These are phyloP conservation scores for Hoplostethus mediterraneus DNA, from an alignment of 2,797 vertebrate species.

Conservation along the genomic window DNA sequence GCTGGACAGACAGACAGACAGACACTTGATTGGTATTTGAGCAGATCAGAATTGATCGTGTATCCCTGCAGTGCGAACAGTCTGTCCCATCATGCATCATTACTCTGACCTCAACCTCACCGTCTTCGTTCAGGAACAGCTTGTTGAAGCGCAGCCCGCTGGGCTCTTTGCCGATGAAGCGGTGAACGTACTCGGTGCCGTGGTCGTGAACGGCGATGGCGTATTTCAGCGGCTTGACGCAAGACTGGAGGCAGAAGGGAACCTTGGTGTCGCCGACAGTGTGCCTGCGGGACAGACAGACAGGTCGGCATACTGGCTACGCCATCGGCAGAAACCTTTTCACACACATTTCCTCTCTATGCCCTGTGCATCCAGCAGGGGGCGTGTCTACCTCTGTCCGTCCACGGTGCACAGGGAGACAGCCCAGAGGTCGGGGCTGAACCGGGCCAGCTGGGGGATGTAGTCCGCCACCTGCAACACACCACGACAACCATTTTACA, in stretches of 20 bases:
- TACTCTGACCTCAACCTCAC: conserved; percentile 79
- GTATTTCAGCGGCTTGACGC: conserved; percentile 98
- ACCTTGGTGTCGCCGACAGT: conserved; percentile 98
- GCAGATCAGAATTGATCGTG: too few relatives aligned
- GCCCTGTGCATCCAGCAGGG: too few relatives aligned
- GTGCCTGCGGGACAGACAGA: conserved; percentile 84
- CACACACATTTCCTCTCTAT: too few relatives aligned
- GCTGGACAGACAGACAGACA: too few relatives aligned
- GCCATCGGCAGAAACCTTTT: too few relatives aligned
- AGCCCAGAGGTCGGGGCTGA: conserved; percentile 97
- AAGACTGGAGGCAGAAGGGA: conserved; percentile 98
- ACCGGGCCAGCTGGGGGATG: conserved; percentile 97
- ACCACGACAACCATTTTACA: conserved; percentile 2
- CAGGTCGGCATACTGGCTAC: not conserved
- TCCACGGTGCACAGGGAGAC: conserved; percentile 97
- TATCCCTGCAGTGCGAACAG: too few relatives aligned
- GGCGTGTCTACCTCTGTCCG: conserved; percentile 90
- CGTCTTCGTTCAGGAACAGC: conserved; percentile 97
- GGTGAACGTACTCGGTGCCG: conserved; percentile 97
- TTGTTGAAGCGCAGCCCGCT: conserved; percentile 98
- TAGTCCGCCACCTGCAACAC: conserved; percentile 94
- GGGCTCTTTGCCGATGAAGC: conserved; percentile 98
- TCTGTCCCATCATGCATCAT: too few relatives aligned
- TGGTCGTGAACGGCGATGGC: conserved; percentile 96
- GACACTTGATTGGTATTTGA: too few relatives aligned